Evolutionary conservation across 2,797 vertebrate species (phyloP).

Genomic region (Onychomys arenicola): DNA sequence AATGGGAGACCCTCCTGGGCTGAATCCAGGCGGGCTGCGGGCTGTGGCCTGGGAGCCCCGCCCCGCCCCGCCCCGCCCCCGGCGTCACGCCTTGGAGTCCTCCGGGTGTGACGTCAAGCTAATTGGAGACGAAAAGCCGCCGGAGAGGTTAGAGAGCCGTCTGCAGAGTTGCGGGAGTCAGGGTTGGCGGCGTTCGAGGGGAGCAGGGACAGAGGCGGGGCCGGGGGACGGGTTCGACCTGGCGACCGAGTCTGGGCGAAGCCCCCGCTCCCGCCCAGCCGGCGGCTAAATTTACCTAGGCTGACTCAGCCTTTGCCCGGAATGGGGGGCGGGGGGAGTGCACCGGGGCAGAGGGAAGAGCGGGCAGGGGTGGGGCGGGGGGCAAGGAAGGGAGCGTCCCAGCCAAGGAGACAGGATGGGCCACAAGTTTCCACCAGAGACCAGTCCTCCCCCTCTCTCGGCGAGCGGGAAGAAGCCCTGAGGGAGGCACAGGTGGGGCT

Average conservation of each 20-base stretch:
- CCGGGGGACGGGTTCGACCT: not conserved
- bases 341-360: conserved; percentile 53
- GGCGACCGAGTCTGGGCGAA: conserved; percentile 69
- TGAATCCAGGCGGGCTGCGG: not conserved
- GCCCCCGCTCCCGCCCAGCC: conserved; percentile 63
- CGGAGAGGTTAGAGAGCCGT: not conserved
- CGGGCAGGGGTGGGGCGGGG: conserved; percentile 17
- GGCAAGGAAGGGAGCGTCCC: conserved; percentile 44
- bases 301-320: conserved; percentile 81
- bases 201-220: conserved; percentile 38
- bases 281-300: conserved; percentile 78
- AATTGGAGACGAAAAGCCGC: conserved; percentile 47
- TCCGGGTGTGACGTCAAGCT: conserved; percentile 19
- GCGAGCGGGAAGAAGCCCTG: not conserved
- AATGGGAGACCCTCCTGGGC: not conserved
- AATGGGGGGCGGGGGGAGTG: conserved; percentile 68
- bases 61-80: too few relatives aligned
- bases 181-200: not conserved
- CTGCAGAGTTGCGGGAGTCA: not conserved
- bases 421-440: conserved; percentile 58
- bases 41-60: not conserved
- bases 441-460: not conserved
- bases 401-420: not conserved
- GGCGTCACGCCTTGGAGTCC: not conserved
- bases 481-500: not conserved